Evolutionary conservation across 2,113 vertebrate genomes (phyloP).

Genomic region (Gila orcuttii): DNA sequence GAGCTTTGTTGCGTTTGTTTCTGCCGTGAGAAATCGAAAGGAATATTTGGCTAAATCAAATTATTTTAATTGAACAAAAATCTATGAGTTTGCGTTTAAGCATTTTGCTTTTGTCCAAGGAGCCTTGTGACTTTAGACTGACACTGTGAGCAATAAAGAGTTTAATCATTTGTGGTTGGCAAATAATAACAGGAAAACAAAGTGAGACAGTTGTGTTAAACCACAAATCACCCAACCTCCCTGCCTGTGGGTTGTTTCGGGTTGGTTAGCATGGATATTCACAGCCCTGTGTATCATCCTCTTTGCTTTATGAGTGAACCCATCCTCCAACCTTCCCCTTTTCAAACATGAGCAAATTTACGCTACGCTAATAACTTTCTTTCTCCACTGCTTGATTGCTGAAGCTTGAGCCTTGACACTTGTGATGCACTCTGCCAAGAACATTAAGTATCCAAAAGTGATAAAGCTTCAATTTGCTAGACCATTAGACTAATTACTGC

Average conservation of each 20-base stretch:
- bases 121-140: constrained; percentile 19
- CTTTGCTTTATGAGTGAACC: constrained; percentile 30
- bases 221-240: constrained; percentile 42
- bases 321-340: constrained; percentile 29
- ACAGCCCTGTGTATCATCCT: constrained; percentile 25
- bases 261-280: constrained; percentile 35
- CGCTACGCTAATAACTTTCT: constrained; percentile 67
- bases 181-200: constrained; percentile 29
- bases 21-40: background rate
- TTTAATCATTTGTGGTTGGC: constrained; percentile 16
- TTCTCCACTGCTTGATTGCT: constrained; percentile 79
- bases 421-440: constrained; percentile 98
- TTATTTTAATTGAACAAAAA: background rate
- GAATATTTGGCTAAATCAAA: background rate
- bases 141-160: background rate
- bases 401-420: constrained; percentile 92
- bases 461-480: constrained; percentile 99
- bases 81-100: background rate
- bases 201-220: constrained; percentile 39
- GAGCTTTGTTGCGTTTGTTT: constrained; percentile 21
- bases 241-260: constrained; percentile 18
- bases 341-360: constrained; percentile 50
- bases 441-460: constrained; percentile 99
- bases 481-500: constrained; percentile 99
- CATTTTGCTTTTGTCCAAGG: background rate